These are phyloP conservation scores for Papilio elwesi DNA, from an alignment of 2,888 invertebrate genomes.

Conservation along the genomic window DNA sequence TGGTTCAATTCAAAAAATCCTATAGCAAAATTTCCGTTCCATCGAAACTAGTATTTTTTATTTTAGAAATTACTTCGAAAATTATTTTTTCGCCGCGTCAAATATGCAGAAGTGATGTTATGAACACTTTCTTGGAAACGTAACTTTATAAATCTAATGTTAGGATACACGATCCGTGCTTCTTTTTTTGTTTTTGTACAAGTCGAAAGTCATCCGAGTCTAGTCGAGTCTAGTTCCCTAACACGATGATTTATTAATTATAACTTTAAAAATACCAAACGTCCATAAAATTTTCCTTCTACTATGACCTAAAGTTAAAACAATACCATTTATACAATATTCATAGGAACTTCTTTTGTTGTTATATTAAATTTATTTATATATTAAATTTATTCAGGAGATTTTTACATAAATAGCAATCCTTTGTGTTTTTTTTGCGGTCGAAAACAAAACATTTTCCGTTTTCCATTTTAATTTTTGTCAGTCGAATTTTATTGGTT, in stretches of 20 bases:
- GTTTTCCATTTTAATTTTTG: slow-evolving; percentile 62
- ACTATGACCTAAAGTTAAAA: slow-evolving; percentile 84
- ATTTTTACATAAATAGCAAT: slow-evolving; percentile 84
- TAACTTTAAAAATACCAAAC: slow-evolving; percentile 84
- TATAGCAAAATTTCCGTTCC: slow-evolving; percentile 59
- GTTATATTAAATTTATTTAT: slow-evolving; percentile 82
- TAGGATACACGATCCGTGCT: slow-evolving; percentile 83
- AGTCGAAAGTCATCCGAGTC: slow-evolving; percentile 61
- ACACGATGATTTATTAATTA: slow-evolving; percentile 74
- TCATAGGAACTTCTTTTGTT: slow-evolving; percentile 85
- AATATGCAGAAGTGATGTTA: slow-evolving; percentile 51
- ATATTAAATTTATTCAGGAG: slow-evolving; percentile 83
- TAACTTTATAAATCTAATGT: slow-evolving; percentile 80
- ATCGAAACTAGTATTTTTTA: slow-evolving; percentile 66
- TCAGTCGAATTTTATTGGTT: slow-evolving; percentile 59
- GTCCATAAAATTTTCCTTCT: slow-evolving; percentile 82
- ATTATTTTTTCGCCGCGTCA: slow-evolving; percentile 55
- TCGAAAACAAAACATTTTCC: slow-evolving; percentile 55
- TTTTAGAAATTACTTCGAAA: slow-evolving; percentile 28
- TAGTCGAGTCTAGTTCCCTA: slow-evolving; percentile 74
- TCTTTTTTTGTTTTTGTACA: slow-evolving; percentile 71
- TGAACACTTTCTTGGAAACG: slow-evolving; percentile 84
- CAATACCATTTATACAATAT: slow-evolving; percentile 84
- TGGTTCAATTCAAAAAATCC: slow-evolving; percentile 58
- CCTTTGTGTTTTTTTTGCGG: slow-evolving; percentile 69